Conservation (phyloP, 2,113 vertebrate species). For the Origma solitaria region DNA sequence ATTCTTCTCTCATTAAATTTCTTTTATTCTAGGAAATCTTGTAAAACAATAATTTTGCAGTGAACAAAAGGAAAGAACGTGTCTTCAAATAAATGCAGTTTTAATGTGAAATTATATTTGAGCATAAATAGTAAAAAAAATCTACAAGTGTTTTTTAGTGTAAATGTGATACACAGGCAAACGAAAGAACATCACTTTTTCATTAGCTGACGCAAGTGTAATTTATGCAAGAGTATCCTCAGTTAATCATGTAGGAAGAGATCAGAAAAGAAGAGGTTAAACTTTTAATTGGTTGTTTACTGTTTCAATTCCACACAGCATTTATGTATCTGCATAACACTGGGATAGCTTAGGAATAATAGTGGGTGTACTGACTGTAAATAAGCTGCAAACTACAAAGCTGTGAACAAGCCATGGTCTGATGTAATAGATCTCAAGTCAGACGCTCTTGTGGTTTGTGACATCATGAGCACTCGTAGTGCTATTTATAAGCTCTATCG, state of each 20-base stretch:
- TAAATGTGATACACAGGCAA: neutral
- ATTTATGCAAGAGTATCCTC: neutral
- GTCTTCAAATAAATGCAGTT: neutral
- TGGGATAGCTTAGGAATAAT: neutral
- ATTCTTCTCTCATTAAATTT: neutral
- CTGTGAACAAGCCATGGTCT: neutral
- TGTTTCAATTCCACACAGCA: neutral
- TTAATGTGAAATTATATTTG: neutral
- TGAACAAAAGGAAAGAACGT: neutral
- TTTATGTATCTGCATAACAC: neutral
- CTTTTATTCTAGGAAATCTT: neutral
- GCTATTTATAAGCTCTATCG: neutral
- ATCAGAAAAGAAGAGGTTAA: conserved; percentile 23
- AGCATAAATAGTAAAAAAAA: neutral
- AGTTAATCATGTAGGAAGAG: neutral
- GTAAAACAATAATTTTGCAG: neutral
- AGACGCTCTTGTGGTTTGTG: neutral
- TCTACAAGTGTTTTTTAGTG: neutral
- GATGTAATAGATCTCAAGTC: conserved; percentile 42
- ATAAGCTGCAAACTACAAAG: neutral
- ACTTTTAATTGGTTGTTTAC: conserved; percentile 46
- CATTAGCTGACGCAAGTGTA: neutral
- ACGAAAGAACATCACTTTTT: neutral
- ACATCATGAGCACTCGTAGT: neutral
- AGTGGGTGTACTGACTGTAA: conserved; percentile 29